Evolutionary conservation across 1,140 invertebrate genomes (phyloP).

Genomic region (Heliothis virescens): DNA sequence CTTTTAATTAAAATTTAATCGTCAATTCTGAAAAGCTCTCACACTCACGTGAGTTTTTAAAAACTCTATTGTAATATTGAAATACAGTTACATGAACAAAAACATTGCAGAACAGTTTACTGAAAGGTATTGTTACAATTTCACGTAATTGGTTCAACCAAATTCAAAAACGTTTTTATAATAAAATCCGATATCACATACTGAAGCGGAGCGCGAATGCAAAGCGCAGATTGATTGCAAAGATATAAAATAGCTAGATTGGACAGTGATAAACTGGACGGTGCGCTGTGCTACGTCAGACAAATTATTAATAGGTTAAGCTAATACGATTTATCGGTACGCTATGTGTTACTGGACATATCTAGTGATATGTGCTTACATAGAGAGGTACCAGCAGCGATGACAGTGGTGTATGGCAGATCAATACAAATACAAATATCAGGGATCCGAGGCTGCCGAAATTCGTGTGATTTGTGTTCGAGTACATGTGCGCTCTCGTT

Average conservation of each 20-base stretch:
- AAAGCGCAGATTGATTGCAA: slow-evolving; percentile 36
- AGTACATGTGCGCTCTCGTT: slow-evolving; percentile 41
- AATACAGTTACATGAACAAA: not conserved
- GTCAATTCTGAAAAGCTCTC: too few relatives aligned
- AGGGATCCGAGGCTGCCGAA: slow-evolving; percentile 33
- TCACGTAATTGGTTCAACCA: slow-evolving; percentile 35
- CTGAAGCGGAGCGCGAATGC: slow-evolving; percentile 2
- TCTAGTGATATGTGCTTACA: slow-evolving; percentile 11
- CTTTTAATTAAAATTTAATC: not conserved
- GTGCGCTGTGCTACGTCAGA: not conserved
- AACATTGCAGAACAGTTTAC: slow-evolving; percentile 17
- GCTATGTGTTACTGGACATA: slow-evolving; percentile 1
- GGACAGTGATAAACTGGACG: slow-evolving; percentile 15
- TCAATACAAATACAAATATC: slow-evolving; percentile 60
- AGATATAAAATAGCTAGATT: slow-evolving; percentile 38
- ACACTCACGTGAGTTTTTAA: not conserved
- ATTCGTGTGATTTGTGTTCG: slow-evolving; percentile 60
- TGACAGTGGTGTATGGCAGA: slow-evolving; percentile 46
- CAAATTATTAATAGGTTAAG: slow-evolving; percentile 15
- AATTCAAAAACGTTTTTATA: slow-evolving; percentile 33
- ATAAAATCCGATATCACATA: slow-evolving; percentile 32
- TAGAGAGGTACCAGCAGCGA: not conserved
- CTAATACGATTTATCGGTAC: slow-evolving; percentile 17
- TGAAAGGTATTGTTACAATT: slow-evolving; percentile 30
- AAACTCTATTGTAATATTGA: slow-evolving; percentile 7